These are phyloP conservation scores for Lathronympha strigana DNA, from an alignment of 2,888 invertebrate species.

Conservation along the genomic window DNA sequence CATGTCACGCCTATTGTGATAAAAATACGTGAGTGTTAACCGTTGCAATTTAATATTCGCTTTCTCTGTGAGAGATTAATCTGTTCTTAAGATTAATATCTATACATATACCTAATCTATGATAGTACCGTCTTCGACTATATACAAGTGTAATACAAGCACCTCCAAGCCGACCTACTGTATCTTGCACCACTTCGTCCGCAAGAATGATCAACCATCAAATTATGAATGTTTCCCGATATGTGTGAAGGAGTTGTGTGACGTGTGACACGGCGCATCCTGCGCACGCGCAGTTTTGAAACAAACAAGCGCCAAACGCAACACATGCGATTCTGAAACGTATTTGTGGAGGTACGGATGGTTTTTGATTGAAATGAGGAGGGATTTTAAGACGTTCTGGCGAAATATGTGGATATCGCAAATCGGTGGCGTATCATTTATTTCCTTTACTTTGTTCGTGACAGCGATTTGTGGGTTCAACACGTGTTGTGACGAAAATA, in stretches of 20 bases:
- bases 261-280: conserved; percentile 75
- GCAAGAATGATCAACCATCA: conserved; percentile 52
- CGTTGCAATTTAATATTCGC: no score
- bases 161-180: conserved; percentile 19
- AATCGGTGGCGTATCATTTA: conserved; percentile 61
- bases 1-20: no score
- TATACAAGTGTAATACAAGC: no score
- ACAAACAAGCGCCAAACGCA: neutral
- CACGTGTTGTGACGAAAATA: conserved; percentile 31
- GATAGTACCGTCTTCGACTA: no score
- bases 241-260: conserved; percentile 78
- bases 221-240: conserved; percentile 78
- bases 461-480: conserved; percentile 29
- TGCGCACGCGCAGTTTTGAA: conserved; percentile 51
- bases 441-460: conserved; percentile 50
- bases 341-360: neutral
- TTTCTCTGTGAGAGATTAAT: no score
- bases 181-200: conserved; percentile 41
- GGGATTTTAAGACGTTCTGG: neutral
- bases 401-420: conserved; percentile 45
- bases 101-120: no score
- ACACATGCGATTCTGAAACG: neutral
- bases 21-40: no score
- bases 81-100: no score
- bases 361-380: neutral